These are phyloP conservation scores for Drosophila erecta DNA, from an alignment of 1,140 invertebrate species.

Conservation along the genomic window DNA sequence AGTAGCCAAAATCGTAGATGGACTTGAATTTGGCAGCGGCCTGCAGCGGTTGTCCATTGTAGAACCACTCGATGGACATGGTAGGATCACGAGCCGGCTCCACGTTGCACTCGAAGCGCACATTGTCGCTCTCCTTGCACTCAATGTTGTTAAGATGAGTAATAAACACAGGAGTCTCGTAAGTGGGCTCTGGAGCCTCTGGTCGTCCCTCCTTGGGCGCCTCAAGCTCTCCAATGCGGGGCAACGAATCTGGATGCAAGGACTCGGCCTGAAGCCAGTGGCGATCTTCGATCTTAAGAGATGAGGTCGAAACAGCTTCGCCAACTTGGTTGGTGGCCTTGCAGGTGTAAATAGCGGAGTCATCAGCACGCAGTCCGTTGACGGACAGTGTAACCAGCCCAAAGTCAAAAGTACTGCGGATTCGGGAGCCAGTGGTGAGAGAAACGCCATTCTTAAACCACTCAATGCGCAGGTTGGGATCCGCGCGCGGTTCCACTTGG, in stretches of 20 bases:
- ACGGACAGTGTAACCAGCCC: constrained; percentile 96
- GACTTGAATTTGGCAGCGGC: constrained; percentile 92
- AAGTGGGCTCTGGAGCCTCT: constrained; percentile 90
- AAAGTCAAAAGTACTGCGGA: constrained; percentile 96
- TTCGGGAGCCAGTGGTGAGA: constrained; percentile 92
- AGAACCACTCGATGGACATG: constrained; percentile 96
- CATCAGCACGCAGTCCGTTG: constrained; percentile 92
- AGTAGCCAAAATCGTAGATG: constrained; percentile 95
- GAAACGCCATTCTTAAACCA: constrained; percentile 97
- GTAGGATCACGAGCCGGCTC: constrained; percentile 97
- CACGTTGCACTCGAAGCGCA: constrained; percentile 97
- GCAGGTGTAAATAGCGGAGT: constrained; percentile 97
- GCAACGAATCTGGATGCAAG: constrained; percentile 95
- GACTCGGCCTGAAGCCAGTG: constrained; percentile 95
- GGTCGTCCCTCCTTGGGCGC: constrained; percentile 88
- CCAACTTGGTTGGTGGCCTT: constrained; percentile 95
- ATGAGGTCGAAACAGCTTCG: constrained; percentile 96
- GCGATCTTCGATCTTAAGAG: constrained; percentile 94
- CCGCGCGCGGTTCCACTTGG: constrained; percentile 97
- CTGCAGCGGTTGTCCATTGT: constrained; percentile 93
- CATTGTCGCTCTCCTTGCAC: constrained; percentile 94
- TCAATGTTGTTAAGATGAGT: constrained; percentile 96
- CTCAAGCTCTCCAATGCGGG: constrained; percentile 94
- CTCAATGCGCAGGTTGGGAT: constrained; percentile 95
- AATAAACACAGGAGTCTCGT: constrained; percentile 94